These are phyloP conservation scores for Scophthalmus maximus DNA, from an alignment of 2,113 vertebrate genomes.

Conservation along the genomic window DNA sequence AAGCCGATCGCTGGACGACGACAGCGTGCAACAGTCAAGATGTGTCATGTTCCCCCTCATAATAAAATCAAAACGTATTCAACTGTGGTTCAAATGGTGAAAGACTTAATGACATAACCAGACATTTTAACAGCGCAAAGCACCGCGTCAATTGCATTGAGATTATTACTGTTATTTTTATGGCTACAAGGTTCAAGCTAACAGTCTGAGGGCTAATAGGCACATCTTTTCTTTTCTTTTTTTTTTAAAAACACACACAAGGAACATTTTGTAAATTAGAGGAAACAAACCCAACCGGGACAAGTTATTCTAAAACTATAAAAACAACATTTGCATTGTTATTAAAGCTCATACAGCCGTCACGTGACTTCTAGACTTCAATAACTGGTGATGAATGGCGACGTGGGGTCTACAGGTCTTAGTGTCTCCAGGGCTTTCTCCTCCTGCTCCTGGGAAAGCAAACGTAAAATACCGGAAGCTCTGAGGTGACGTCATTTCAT, in stretches of 20 bases:
- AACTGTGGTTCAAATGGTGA: background rate
- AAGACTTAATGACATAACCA: background rate
- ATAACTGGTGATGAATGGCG: slow-evolving; percentile 19
- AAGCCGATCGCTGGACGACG: background rate
- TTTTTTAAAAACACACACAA: slow-evolving; percentile 31
- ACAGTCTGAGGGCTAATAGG: slow-evolving; percentile 72
- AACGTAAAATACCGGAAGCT: too few species aligned
- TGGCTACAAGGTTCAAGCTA: slow-evolving; percentile 65
- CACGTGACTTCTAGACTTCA: slow-evolving; percentile 44
- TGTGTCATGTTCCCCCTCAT: background rate
- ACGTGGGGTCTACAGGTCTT: slow-evolving; percentile 54
- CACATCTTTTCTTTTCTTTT: too few species aligned
- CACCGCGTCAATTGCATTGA: slow-evolving; percentile 39
- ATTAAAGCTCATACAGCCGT: slow-evolving; percentile 17
- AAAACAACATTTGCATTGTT: slow-evolving; percentile 3
- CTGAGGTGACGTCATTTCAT: background rate
- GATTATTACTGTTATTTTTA: slow-evolving; percentile 35
- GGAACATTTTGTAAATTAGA: background rate
- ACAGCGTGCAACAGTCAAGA: background rate
- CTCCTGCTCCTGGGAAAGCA: too few species aligned
- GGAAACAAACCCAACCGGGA: background rate
- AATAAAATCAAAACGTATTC: background rate
- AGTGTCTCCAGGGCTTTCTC: slow-evolving; percentile 50
- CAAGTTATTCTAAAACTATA: slow-evolving; percentile 3
- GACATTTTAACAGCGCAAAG: slow-evolving; percentile 26